Conservation (phyloP, 2,888 invertebrate genomes). For the Noctua pronuba region DNA sequence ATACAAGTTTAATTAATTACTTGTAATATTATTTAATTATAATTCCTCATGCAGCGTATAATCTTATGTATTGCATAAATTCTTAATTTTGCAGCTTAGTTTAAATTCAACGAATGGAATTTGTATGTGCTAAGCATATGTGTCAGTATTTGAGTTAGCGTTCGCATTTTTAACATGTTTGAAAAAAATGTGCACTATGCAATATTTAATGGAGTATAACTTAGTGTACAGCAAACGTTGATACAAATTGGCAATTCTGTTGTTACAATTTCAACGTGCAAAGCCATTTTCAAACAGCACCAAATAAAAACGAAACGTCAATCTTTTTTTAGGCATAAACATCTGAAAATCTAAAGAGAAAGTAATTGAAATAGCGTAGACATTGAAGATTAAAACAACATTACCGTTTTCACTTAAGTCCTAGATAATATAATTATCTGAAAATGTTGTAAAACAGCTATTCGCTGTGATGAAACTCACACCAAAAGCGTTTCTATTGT, state of each 20-base stretch:
- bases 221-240: not conserved
- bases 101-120: constrained; percentile 36
- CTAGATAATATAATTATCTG: constrained; percentile 23
- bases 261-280: constrained; percentile 9
- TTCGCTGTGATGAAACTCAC: constrained; percentile 7
- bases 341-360: constrained; percentile 43
- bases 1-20: constrained; percentile 32
- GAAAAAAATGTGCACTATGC: constrained; percentile 1
- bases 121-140: constrained; percentile 11
- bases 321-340: constrained; percentile 12
- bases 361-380: constrained; percentile 40
- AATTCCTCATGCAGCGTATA: constrained; percentile 8
- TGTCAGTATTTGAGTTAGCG: constrained; percentile 18
- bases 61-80: constrained; percentile 22
- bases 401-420: constrained; percentile 54
- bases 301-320: constrained; percentile 21
- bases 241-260: not conserved
- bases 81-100: constrained; percentile 10
- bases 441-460: constrained; percentile 39
- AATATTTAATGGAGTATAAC: constrained; percentile 2
- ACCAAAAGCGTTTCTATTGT: constrained; percentile 37
- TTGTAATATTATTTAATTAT: constrained; percentile 33
- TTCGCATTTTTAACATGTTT: constrained; percentile 36
- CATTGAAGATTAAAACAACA: constrained; percentile 52
- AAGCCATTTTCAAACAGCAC: constrained; percentile 5